Evolutionary conservation across 2,888 invertebrate genomes (phyloP), one percentile per base, ranked within the genome.

Genomic region (Drosophila quinaria): DNA sequence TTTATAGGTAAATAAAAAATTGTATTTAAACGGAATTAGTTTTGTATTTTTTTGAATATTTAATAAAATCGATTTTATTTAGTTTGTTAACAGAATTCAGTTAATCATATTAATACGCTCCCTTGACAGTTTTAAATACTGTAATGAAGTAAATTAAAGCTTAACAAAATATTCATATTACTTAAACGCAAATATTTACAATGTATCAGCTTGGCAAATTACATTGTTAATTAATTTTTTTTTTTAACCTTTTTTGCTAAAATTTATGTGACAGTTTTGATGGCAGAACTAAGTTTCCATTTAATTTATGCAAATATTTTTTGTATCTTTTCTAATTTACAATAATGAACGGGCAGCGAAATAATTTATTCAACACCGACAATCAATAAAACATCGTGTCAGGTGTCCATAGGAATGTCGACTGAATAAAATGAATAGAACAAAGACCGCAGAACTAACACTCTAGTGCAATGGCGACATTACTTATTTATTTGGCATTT

Each of bases 401-500:
- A 72, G 37, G 29, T 52, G 61, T 49, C 22, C 22, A 47, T 39
- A 33, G 17, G 49, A 58, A 60, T 69, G 51, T 8, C 75, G 52
- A 37, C 68, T 49, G 37, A 62, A 72, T 64, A 56, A 25, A 25
- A 60, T 68, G 51, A 41, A 66, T 41, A 35, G 29, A 56, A 68
- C 17, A 63, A 49, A 39, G 31, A 62, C 62, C 74, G 35, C 78
- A 74, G 46, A 59, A 51, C 54, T 62, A 70, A 70, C 85, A 84
- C 73, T 75, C 51, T 69, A n/a, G 39, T 33, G 72, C 68, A 8
- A 37, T 47, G 49, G 37, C 31, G n/a, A 22, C 67, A 70, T 82
- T 79, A 80, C 82, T 87, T 74, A 87, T 87, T 87, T 80, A 82
- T 80, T 71, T 70, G 64, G 52, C 68, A 56, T 80, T 82, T 70